Conservation (phyloP, 1,140 invertebrate genomes). For the Sitophilus oryzae region DNA sequence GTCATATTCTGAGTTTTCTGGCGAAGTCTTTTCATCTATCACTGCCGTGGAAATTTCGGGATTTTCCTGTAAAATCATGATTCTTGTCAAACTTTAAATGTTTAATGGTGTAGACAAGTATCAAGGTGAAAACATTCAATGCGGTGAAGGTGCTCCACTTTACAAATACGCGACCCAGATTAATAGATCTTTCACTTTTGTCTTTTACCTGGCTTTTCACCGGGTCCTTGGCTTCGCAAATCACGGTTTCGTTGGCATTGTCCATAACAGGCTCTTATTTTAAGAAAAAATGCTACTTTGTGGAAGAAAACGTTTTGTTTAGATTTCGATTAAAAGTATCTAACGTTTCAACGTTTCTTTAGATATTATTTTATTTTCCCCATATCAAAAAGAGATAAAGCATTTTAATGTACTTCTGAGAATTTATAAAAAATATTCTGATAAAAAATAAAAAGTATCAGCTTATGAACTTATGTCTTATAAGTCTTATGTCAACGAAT, state of each 20-base stretch:
- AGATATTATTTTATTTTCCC: no score
- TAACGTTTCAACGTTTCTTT: no score
- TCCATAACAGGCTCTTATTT: no score
- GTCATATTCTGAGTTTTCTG: slow-evolving; percentile 38
- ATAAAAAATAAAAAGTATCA: no score
- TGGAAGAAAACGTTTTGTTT: not conserved
- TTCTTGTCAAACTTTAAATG: slow-evolving; percentile 7
- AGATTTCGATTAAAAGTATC: not conserved
- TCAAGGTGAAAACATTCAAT: slow-evolving; percentile 20
- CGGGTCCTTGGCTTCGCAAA: not conserved
- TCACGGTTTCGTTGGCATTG: not conserved
- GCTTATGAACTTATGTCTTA: no score
- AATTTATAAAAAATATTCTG: not conserved
- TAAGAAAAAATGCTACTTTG: not conserved
- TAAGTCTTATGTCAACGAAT: not conserved
- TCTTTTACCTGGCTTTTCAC: not conserved
- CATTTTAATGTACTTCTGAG: not conserved
- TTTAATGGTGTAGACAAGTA: not conserved
- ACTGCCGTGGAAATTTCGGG: slow-evolving; percentile 8
- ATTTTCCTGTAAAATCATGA: slow-evolving; percentile 35
- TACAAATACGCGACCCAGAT: slow-evolving; percentile 22
- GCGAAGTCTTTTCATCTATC: slow-evolving; percentile 28
- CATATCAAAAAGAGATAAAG: no score
- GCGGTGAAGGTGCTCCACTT: slow-evolving; percentile 27
- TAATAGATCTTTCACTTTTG: slow-evolving; percentile 13